Evolutionary conservation across 2,797 vertebrate genomes (phyloP).

Genomic region (Zalophus californianus): DNA sequence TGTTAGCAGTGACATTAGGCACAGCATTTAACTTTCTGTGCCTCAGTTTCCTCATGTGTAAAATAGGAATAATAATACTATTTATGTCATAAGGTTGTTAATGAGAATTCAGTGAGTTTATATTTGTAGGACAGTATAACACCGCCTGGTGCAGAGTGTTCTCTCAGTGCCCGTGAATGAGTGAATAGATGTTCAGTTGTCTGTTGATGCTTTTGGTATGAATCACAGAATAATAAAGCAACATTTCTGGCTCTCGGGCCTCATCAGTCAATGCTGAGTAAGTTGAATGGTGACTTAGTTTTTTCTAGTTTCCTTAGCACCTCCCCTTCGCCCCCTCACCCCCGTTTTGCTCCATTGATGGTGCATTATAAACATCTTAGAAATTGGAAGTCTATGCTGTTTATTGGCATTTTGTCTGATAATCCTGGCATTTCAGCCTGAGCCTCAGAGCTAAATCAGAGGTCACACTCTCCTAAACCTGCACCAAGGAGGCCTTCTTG

Average conservation of each 20-base stretch:
- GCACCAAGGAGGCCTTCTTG: background rate
- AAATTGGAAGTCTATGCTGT: background rate
- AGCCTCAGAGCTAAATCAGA: background rate
- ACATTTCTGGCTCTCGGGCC: background rate
- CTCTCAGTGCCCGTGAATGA: background rate
- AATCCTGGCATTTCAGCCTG: background rate
- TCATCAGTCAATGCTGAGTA: background rate
- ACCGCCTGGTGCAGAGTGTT: background rate
- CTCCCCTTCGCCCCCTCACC: fast-evolving
- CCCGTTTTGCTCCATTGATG: background rate
- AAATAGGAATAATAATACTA: background rate
- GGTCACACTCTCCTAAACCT: background rate
- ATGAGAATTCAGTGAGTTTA: background rate
- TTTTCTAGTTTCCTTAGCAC: background rate
- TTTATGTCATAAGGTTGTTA: background rate
- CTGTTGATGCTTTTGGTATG: background rate
- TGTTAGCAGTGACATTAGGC: background rate
- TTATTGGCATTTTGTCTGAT: background rate
- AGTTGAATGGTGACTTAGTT: background rate
- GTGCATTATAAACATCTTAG: background rate
- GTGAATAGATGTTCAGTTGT: background rate
- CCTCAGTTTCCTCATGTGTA: background rate
- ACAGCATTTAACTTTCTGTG: background rate
- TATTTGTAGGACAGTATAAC: background rate
- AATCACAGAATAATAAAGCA: background rate